A percentile compares a stretch with the other conserved stretches of the same genome.
These are phyloP conservation scores for Lates japonicus DNA, from an alignment of 2,797 vertebrate species.

Conservation along the genomic window DNA sequence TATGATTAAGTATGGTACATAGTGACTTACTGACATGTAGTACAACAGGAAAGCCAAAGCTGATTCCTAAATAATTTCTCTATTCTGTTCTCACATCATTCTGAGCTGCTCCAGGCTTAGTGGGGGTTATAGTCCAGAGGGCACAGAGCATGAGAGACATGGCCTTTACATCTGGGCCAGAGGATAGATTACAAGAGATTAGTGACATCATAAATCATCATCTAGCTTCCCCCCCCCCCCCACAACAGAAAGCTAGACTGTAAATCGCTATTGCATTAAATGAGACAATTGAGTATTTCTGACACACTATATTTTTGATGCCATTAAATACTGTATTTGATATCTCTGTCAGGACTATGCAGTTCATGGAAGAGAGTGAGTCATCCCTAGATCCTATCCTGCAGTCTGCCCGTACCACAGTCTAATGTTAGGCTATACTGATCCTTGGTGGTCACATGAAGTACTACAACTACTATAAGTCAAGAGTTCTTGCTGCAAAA, in stretches of 20 bases:
- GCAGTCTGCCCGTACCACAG: background rate
- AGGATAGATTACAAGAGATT: slow-evolving; percentile 62
- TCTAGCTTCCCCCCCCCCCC: no score
- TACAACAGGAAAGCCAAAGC: slow-evolving; percentile 7
- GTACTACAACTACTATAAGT: slow-evolving; percentile 47
- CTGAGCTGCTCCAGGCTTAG: slow-evolving; percentile 33
- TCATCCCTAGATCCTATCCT: background rate
- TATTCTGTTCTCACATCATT: slow-evolving; percentile 27
- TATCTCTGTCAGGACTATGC: background rate
- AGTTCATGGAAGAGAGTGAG: slow-evolving; percentile 5
- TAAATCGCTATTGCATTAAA: background rate
- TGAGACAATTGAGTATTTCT: background rate
- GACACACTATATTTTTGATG: background rate
- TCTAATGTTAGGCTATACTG: slow-evolving; percentile 61
- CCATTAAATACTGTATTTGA: background rate
- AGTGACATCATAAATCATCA: slow-evolving; percentile 43
- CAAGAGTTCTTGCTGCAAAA: background rate
- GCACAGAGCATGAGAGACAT: slow-evolving; percentile 33
- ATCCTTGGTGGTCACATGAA: slow-evolving; percentile 55
- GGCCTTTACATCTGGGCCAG: slow-evolving; percentile 50
- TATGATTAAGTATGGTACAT: background rate
- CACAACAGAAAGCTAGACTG: background rate
- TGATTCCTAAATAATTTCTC: slow-evolving; percentile 20
- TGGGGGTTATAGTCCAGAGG: slow-evolving; percentile 5
- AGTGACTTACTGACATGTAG: background rate